phyloP scores from a whole-genome alignment of 2,888 invertebrate genomes.

The Lasioglossum oenotherae region DNA sequence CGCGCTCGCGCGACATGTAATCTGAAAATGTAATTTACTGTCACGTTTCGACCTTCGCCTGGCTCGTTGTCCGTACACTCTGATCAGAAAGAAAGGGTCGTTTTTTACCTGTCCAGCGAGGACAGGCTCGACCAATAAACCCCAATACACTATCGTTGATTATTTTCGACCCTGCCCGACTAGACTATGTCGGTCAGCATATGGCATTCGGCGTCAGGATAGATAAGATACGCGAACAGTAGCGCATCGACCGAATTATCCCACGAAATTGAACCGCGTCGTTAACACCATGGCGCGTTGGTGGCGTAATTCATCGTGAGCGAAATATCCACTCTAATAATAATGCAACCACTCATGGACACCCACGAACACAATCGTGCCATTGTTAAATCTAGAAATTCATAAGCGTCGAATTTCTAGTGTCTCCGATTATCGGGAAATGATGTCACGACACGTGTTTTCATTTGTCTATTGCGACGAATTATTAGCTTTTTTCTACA shows the following conservation, averaged over 20 bases:
- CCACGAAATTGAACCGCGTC: constrained; percentile 16
- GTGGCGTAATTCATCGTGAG: background rate
- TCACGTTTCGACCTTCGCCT: constrained; percentile 10
- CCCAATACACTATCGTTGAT: background rate
- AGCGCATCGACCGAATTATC: constrained; percentile 41
- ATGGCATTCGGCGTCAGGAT: constrained; percentile 24
- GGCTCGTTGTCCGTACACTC: background rate
- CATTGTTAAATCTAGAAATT: background rate
- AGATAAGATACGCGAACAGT: constrained; percentile 40
- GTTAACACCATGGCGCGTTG: background rate
- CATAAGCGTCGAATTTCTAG: background rate
- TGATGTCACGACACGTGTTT: background rate
- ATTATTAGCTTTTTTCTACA: background rate
- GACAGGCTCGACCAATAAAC: background rate
- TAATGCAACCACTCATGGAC: background rate
- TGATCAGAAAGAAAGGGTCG: constrained; percentile 1
- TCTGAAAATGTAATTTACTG: constrained; percentile 18
- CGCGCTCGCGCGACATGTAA: constrained; percentile 1
- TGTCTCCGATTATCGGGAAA: background rate
- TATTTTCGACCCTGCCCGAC: background rate
- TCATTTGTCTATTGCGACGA: background rate
- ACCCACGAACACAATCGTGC: background rate
- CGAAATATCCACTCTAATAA: constrained; percentile 20
- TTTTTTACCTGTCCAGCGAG: background rate
- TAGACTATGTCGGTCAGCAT: constrained; percentile 10